A percentile compares a stretch with the other conserved stretches of the same genome.
Conservation (phyloP, 2,888 invertebrate genomes). For the Pandemis heparana region DNA sequence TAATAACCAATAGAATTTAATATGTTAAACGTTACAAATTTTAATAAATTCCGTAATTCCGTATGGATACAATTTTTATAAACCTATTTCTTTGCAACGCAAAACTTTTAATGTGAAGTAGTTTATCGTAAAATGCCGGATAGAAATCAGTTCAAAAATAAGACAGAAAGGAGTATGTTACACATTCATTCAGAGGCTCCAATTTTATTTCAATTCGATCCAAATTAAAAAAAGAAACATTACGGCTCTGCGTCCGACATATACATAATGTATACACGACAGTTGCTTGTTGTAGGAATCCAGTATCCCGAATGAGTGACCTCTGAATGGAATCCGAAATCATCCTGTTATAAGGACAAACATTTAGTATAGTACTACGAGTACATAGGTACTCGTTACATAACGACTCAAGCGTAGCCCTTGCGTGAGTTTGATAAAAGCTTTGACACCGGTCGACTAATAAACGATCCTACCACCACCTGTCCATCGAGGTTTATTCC, state of each 20-base stretch:
- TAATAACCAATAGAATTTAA: constrained; percentile 51
- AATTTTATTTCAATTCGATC: no score
- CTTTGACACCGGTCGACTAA: background rate
- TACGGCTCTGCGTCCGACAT: no score
- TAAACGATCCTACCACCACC: background rate
- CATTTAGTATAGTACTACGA: background rate
- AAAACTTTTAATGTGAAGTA: constrained; percentile 34
- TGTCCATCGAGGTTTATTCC: no score
- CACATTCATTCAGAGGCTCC: background rate
- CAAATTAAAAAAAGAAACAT: no score
- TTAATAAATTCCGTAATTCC: constrained; percentile 62
- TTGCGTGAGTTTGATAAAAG: background rate
- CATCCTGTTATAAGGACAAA: no score
- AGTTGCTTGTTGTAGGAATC: no score
- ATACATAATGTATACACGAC: no score
- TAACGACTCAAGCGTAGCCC: background rate
- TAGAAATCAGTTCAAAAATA: background rate
- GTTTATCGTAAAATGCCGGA: constrained; percentile 33
- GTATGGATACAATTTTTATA: constrained; percentile 53
- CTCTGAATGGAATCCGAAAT: no score
- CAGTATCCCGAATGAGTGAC: no score
- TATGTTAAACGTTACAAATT: constrained; percentile 65
- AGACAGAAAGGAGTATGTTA: background rate
- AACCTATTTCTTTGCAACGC: constrained; percentile 57
- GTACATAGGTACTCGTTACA: no score